Base-by-base conservation (phyloP, 2,113 vertebrate genomes). In the Ophthalmolycus amberensis region DNA sequence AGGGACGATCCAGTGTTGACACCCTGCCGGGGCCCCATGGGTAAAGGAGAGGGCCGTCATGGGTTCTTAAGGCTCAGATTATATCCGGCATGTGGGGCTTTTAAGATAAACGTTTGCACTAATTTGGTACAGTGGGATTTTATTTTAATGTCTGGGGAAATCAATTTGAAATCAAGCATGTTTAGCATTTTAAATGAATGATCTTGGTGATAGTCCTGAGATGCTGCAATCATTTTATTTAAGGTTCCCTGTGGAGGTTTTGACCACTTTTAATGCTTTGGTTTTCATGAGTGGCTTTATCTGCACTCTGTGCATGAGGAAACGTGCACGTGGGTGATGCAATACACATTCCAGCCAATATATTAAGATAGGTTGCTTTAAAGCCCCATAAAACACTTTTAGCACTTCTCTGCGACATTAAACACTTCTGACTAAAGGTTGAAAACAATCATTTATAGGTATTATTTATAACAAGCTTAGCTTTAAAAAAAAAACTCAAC, bases 1-100 rank as follows among this genome's bases (percentile, higher is more conserved):
- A 9, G 58, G n/a, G 18, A 80, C 69, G 0, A 29, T 56, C 5
- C 7, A 72, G n/a, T 94, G 93, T 5, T 85, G 83, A 90, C 3
- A n/a, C 20, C 5, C 38, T 32, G 34, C 12, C 12, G 22, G 59
- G 25, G n/a, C 11, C 68, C 9, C 1, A 1, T 29, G 50, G 58
- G 46, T 1, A 7, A 22, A 34, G 16, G 14, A 48, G 59, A 40
- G 11, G n/a, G 25, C 3, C 32, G 12, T 18, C 18, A 48, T n/a
- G 56, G 22, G 56, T 27, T 40, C 20, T 54, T 9, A 42, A 5
- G 27, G 12, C 10, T 52, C 56, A 29, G 20, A 60, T 37, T 10
- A 22, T 37, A 46, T 27, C 11, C 0, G 1, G 14, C 22, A 20
- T 27, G 18, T 16, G 16, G 27, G 18, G 25, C 16, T 70, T 63